phyloP scores from a whole-genome alignment of 2,113 vertebrate genomes.

The Anolis sagrei region DNA sequence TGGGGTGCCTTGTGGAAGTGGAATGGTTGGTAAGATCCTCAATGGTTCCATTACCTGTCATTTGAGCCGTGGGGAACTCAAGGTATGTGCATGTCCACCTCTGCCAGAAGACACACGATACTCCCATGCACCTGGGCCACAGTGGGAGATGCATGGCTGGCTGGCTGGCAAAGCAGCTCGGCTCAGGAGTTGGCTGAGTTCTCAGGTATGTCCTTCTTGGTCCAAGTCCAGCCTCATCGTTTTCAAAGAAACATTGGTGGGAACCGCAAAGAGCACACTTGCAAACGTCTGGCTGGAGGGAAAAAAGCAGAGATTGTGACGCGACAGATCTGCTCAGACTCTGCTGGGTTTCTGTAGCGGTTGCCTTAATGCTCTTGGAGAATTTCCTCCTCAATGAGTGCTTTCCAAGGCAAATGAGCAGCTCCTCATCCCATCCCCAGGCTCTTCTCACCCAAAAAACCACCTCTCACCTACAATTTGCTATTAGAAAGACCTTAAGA shows the following conservation, averaged over 20 bases:
- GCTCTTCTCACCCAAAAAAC: rapidly evolving
- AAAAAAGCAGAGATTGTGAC: neutral
- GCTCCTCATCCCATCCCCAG: rapidly evolving
- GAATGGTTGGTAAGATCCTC: neutral
- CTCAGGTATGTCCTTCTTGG: neutral
- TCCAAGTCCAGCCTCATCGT: neutral
- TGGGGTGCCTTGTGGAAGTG: neutral
- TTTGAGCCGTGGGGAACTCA: neutral
- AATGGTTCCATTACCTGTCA: neutral
- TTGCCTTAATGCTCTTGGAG: neutral
- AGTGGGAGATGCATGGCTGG: neutral
- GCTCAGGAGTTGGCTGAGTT: neutral
- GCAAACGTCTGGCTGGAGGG: neutral
- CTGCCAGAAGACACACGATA: rapidly evolving
- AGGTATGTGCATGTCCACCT: neutral
- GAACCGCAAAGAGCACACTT: neutral
- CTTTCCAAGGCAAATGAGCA: no score
- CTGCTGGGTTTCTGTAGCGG: neutral
- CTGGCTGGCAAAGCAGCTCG: neutral
- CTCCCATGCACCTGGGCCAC: rapidly evolving
- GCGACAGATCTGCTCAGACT: neutral
- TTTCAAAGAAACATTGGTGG: neutral
- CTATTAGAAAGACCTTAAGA: neutral
- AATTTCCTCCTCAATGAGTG: no score
- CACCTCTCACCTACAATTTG: neutral